phyloP scores from a whole-genome alignment of 2,113 vertebrate species.

The Cisticola juncidis region DNA sequence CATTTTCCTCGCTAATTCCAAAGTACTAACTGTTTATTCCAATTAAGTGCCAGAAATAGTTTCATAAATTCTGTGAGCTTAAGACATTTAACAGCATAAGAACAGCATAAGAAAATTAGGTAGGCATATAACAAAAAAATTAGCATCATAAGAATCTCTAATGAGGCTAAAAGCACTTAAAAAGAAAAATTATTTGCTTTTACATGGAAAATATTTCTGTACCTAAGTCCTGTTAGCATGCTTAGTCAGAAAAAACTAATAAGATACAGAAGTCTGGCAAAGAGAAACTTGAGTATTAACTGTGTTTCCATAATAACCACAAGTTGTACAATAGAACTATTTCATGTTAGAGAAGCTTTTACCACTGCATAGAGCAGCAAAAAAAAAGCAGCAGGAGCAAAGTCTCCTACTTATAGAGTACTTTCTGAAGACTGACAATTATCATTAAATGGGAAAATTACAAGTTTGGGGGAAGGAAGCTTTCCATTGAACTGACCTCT shows the following conservation, averaged over 20 bases:
- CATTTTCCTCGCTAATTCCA: neutral
- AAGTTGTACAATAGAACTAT: neutral
- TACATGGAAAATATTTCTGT: neutral
- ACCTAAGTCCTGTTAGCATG: neutral
- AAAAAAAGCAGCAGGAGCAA: neutral
- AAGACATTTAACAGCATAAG: neutral
- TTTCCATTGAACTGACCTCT: neutral
- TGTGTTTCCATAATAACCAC: neutral
- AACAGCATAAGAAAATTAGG: neutral
- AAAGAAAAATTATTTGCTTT: neutral
- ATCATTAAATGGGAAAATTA: neutral
- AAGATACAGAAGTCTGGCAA: neutral
- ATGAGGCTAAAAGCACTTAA: neutral
- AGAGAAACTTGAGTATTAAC: neutral
- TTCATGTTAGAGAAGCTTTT: neutral
- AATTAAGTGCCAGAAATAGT: neutral
- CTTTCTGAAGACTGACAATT: neutral
- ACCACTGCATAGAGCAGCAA: neutral
- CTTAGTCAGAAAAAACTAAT: neutral
- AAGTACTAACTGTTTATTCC: neutral
- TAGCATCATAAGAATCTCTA: neutral
- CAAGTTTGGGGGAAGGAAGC: neutral
- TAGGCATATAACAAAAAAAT: neutral
- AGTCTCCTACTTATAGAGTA: neutral
- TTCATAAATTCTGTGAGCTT: neutral